phyloP scores from a whole-genome alignment of 1,140 invertebrate genomes.

The Procambarus virginalis region DNA sequence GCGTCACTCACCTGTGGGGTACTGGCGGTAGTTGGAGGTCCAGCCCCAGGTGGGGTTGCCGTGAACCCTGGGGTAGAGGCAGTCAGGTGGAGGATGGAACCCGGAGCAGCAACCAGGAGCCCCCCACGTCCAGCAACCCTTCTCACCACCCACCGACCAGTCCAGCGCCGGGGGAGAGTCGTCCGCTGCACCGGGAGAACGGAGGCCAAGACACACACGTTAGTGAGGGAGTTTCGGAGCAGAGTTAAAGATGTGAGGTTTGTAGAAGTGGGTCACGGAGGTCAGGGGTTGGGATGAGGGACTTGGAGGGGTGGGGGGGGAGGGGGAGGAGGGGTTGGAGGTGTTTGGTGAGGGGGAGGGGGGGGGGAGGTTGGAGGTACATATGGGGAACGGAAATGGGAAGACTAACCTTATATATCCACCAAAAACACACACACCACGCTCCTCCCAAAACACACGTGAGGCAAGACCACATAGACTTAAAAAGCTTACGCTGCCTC shows the following conservation, averaged over 20 bases:
- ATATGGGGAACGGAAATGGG: too few relatives aligned
- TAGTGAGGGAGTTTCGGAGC: not conserved
- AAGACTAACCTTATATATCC: too few relatives aligned
- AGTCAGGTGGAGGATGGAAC: constrained; percentile 88
- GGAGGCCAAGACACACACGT: not conserved
- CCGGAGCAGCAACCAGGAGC: constrained; percentile 85
- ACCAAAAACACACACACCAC: too few relatives aligned
- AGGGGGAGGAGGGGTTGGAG: too few relatives aligned
- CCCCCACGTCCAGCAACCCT: constrained; percentile 84
- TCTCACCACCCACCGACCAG: constrained; percentile 83
- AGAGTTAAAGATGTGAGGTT: not conserved
- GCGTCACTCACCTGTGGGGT: too few relatives aligned
- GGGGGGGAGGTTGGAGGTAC: too few relatives aligned
- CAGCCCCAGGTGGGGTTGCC: constrained; percentile 92
- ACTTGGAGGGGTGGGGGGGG: not conserved
- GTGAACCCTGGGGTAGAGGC: constrained; percentile 82
- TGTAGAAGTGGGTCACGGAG: not conserved
- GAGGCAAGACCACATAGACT: too few relatives aligned
- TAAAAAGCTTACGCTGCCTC: too few relatives aligned
- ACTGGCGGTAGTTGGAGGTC: constrained; percentile 84
- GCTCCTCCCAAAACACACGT: too few relatives aligned
- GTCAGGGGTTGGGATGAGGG: not conserved
- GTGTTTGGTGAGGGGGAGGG: too few relatives aligned
- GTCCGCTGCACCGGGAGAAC: constrained; percentile 77
- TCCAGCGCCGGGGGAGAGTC: constrained; percentile 89